phyloP scores from a whole-genome alignment of 2,797 vertebrate species.

The Esox lucius region DNA sequence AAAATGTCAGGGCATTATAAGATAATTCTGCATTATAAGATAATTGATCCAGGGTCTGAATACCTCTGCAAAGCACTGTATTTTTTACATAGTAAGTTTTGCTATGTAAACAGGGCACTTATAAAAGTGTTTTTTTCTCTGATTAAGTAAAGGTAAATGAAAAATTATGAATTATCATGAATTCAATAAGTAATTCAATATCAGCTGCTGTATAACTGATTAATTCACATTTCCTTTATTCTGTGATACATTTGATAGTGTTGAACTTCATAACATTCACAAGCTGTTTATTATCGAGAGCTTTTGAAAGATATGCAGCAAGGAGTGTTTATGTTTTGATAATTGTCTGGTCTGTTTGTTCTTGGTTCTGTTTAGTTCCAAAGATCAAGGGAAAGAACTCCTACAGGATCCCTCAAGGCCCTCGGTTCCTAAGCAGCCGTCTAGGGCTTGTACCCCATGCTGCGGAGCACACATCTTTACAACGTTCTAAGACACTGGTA shows the following conservation, averaged over 20 bases:
- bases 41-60: no score
- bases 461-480: slow-evolving; percentile 29
- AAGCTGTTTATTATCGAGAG: background rate
- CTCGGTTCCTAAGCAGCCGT: slow-evolving; percentile 59
- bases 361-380: slow-evolving; percentile 38
- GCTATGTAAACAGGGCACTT: no score
- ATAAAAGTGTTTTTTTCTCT: no score
- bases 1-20: no score
- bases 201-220: no score
- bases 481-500: slow-evolving; percentile 59
- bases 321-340: background rate
- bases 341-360: background rate
- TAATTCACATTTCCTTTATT: no score
- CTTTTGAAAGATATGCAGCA: background rate
- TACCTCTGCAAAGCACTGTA: no score
- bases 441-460: slow-evolving; percentile 39
- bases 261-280: background rate
- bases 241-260: background rate
- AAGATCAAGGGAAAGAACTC: slow-evolving; percentile 48
- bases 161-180: no score
- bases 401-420: slow-evolving; percentile 55
- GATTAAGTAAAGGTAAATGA: no score
- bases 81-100: no score
- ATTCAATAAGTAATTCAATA: no score
- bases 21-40: no score